These are phyloP conservation scores for Nesogale talazaci DNA, from an alignment of 2,113 vertebrate genomes.

Conservation along the genomic window DNA sequence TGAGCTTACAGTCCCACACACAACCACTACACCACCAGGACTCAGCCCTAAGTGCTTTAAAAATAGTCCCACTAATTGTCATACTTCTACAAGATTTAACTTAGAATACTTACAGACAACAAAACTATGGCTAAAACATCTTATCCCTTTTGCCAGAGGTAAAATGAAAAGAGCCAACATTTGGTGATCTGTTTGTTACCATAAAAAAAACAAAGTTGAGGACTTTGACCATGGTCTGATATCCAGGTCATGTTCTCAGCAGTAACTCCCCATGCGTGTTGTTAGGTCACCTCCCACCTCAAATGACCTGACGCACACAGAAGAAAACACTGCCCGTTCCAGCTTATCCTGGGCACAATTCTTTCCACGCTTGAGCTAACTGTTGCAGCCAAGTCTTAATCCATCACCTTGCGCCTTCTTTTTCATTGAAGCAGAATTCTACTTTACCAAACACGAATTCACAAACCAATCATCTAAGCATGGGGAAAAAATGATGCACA, in stretches of 20 bases:
- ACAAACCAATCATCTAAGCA: neutral
- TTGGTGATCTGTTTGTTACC: neutral
- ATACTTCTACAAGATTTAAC: neutral
- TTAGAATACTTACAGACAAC: neutral
- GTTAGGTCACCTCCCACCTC: no score
- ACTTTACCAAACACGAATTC: neutral
- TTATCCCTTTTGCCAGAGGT: neutral
- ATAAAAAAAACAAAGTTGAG: neutral
- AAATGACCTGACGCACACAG: no score
- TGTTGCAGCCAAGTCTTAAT: no score
- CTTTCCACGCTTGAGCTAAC: no score
- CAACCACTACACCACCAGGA: no score
- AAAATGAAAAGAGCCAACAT: neutral
- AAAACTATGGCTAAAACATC: neutral
- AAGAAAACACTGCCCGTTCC: no score
- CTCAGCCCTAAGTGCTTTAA: neutral
- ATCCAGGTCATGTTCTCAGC: no score
- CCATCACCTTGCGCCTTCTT: no score
- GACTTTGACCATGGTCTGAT: no score
- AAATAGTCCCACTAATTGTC: neutral
- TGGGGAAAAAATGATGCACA: neutral
- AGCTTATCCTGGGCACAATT: no score
- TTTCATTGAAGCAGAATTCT: no score
- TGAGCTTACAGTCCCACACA: no score
- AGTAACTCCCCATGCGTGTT: accelerated